A percentile compares a stretch with the other conserved stretches of the same genome.
Conservation (phyloP, 2,888 invertebrate genomes). For the Drosophila anomelani region DNA sequence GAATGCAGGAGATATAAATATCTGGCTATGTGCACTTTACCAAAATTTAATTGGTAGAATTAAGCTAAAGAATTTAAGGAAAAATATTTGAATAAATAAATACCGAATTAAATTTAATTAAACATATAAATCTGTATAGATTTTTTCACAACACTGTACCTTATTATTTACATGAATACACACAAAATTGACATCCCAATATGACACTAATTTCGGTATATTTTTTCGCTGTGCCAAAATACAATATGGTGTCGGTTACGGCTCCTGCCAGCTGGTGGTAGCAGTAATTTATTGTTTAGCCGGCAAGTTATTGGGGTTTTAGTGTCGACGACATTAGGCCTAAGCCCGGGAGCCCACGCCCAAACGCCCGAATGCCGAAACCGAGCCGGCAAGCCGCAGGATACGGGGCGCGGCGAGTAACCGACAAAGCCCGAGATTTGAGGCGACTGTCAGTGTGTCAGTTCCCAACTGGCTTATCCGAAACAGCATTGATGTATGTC, state of each 20-base stretch:
- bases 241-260: slow-evolving; percentile 51
- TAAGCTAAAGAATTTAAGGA: neutral
- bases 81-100: neutral
- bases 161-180: neutral
- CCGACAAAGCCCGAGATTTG: slow-evolving; percentile 49
- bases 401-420: slow-evolving; percentile 20
- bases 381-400: slow-evolving; percentile 22
- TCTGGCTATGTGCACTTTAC: neutral
- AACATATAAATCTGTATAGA: fast-evolving
- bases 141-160: neutral
- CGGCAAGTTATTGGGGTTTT: slow-evolving; percentile 71
- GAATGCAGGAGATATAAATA: neutral
- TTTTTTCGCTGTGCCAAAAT: slow-evolving; percentile 4
- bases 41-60: neutral
- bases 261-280: slow-evolving; percentile 41
- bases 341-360: slow-evolving; percentile 53
- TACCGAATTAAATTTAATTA: neutral
- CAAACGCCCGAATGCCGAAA: slow-evolving; percentile 25
- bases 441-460: slow-evolving; percentile 63
- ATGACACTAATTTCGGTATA: slow-evolving; percentile 10
- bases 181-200: slow-evolving; percentile 7
- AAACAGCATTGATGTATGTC: slow-evolving; percentile 62
- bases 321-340: slow-evolving; percentile 69
- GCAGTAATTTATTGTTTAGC: slow-evolving; percentile 69
- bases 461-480: slow-evolving; percentile 61